These are phyloP conservation scores for Mellilla xanthometata DNA, from an alignment of 2,888 invertebrate genomes.

Conservation along the genomic window DNA sequence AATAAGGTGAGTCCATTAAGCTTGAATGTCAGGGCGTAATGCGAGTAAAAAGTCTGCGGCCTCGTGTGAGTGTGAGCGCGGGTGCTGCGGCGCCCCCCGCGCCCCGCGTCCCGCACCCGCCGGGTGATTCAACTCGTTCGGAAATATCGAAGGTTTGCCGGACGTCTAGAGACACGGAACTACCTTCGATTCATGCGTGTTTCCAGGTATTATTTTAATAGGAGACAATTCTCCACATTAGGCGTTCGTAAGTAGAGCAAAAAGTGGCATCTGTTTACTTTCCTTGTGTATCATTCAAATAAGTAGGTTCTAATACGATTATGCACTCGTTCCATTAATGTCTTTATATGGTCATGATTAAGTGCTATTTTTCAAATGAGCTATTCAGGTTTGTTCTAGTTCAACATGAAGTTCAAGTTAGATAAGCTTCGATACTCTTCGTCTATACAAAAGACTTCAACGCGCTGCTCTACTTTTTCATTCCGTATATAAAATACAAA, in stretches of 20 bases:
- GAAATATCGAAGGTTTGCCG: conserved; percentile 80
- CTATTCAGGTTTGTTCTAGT: too few relatives aligned
- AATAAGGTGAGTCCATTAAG: conserved; percentile 75
- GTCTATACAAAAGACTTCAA: conserved; percentile 52
- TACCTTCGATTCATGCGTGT: conserved; percentile 70
- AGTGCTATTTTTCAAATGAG: too few relatives aligned
- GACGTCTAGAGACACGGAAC: conserved; percentile 77
- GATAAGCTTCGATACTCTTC: background rate
- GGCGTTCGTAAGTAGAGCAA: conserved; percentile 45
- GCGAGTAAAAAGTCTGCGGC: conserved; percentile 71
- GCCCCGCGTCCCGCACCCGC: conserved; percentile 21
- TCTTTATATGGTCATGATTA: too few relatives aligned
- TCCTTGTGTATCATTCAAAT: too few relatives aligned
- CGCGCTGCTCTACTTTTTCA: conserved; percentile 30
- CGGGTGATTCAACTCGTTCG: conserved; percentile 72
- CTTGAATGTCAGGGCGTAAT: conserved; percentile 76
- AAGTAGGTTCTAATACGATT: too few relatives aligned
- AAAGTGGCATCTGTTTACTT: too few relatives aligned
- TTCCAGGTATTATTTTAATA: conserved; percentile 70
- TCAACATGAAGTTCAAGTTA: too few relatives aligned
- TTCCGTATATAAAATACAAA: too few relatives aligned
- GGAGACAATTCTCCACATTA: conserved; percentile 35
- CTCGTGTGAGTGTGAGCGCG: conserved; percentile 66
- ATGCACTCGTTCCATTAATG: too few relatives aligned
- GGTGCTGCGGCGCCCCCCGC: conserved; percentile 37